Evolutionary conservation across 2,113 vertebrate species (phyloP).

Genomic region (Plectropomus leopardus): DNA sequence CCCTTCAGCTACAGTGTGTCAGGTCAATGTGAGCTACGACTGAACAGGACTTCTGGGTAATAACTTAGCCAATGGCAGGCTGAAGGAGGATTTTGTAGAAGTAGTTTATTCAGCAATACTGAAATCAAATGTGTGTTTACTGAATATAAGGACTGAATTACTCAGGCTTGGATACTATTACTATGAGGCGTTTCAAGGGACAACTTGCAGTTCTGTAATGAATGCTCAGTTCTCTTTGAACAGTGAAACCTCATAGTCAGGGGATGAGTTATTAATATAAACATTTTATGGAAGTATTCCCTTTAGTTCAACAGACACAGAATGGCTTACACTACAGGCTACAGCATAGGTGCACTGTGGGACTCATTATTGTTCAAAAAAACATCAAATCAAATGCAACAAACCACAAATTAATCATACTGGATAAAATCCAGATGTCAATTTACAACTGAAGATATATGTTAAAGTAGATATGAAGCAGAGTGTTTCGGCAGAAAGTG

Average conservation of each 20-base stretch:
- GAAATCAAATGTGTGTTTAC: constrained; percentile 2
- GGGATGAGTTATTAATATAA: constrained; percentile 20
- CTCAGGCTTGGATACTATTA: not conserved
- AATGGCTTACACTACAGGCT: not conserved
- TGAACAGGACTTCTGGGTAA: constrained; percentile 18
- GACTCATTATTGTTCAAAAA: not conserved
- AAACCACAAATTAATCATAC: not conserved
- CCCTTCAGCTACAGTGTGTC: constrained; percentile 36
- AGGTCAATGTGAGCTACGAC: constrained; percentile 34
- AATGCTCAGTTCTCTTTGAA: not conserved
- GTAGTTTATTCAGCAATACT: constrained; percentile 4
- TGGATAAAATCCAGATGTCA: not conserved
- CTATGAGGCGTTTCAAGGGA: constrained; percentile 6
- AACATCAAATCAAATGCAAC: not conserved
- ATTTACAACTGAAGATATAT: not conserved
- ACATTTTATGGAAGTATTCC: not conserved
- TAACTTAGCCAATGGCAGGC: constrained; percentile 10
- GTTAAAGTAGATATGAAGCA: not conserved
- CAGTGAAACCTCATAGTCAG: constrained; percentile 4
- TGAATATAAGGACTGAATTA: not conserved
- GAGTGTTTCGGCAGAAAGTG: not conserved
- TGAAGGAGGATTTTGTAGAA: not conserved
- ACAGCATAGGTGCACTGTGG: not conserved
- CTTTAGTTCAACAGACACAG: constrained; percentile 8
- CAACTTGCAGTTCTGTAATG: not conserved